Conservation (phyloP, 2,113 vertebrate species). For the Siniperca knerii region DNA sequence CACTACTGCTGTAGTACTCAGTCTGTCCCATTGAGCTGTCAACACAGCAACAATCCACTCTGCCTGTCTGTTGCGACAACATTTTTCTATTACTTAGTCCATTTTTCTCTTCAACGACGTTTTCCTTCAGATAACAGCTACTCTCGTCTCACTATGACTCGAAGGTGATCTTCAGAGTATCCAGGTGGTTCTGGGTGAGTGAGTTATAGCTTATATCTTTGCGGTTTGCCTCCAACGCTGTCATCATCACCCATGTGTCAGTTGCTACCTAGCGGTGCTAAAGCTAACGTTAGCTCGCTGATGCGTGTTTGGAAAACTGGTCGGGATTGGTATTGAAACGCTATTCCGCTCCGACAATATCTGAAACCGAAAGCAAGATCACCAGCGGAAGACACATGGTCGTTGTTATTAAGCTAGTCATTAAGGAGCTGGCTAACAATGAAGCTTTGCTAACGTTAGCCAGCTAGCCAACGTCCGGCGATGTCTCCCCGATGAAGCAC, state of each 20-base stretch:
- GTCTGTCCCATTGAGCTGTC: slow-evolving; percentile 74
- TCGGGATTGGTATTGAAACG: not conserved
- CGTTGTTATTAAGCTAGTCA: not conserved
- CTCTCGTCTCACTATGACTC: slow-evolving; percentile 78
- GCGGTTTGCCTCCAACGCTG: slow-evolving; percentile 49
- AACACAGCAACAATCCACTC: slow-evolving; percentile 39
- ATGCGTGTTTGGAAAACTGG: not conserved
- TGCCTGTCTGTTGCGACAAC: slow-evolving; percentile 37
- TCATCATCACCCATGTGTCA: slow-evolving; percentile 79
- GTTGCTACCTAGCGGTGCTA: slow-evolving; percentile 53
- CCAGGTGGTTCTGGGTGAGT: slow-evolving; percentile 87
- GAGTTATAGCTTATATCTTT: slow-evolving; percentile 15
- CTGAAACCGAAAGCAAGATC: not conserved
- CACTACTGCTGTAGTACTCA: slow-evolving; percentile 58
- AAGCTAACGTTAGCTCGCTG: slow-evolving; percentile 44
- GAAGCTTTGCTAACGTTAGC: slow-evolving; percentile 65
- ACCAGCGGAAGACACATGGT: not conserved
- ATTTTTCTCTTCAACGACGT: slow-evolving; percentile 50
- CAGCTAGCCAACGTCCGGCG: slow-evolving; percentile 48
- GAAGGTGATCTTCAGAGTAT: slow-evolving; percentile 85
- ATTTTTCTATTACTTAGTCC: slow-evolving; percentile 33
- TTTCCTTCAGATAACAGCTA: slow-evolving; percentile 67
- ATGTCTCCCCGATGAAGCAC: not conserved
- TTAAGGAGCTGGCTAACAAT: slow-evolving; percentile 45
- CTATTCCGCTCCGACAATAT: accelerated